These are phyloP conservation scores for Eremobia ochroleuca DNA, from an alignment of 2,888 invertebrate genomes.

Conservation along the genomic window DNA sequence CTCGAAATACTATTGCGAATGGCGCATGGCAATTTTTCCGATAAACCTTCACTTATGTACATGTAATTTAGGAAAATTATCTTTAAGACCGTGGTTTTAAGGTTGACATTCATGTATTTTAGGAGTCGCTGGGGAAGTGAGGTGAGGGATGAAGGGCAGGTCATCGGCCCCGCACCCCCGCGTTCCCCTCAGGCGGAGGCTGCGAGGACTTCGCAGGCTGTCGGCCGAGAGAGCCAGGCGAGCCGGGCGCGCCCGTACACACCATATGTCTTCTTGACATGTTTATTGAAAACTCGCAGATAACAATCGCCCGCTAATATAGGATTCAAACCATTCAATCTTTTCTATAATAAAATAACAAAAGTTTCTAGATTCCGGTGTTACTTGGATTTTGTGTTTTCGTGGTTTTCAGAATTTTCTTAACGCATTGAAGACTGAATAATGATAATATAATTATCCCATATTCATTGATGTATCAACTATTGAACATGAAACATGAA, in stretches of 20 bases:
- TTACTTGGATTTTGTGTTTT: background rate
- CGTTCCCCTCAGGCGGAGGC: conserved; percentile 66
- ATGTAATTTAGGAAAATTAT: conserved; percentile 75
- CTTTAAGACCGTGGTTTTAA: conserved; percentile 78
- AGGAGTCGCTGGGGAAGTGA: conserved; percentile 71
- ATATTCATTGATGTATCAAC: background rate
- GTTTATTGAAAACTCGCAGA: conserved; percentile 74
- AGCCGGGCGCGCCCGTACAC: conserved; percentile 61
- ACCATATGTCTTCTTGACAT: conserved; percentile 74
- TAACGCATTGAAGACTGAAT: background rate
- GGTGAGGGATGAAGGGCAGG: conserved; percentile 81
- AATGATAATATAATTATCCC: background rate
- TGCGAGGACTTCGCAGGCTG: conserved; percentile 68
- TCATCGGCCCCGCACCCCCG: conserved; percentile 79
- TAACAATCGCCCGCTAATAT: conserved; percentile 70
- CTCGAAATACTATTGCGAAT: conserved; percentile 83
- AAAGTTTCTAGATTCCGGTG: conserved; percentile 2
- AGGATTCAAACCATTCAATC: conserved; percentile 67
- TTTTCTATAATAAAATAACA: conserved; percentile 55
- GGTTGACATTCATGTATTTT: conserved; percentile 81
- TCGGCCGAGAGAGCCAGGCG: conserved; percentile 59
- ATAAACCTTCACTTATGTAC: conserved; percentile 75
- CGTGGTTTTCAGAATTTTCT: conserved; percentile 4
- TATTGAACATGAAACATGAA: background rate
- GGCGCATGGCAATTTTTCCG: conserved; percentile 82